phyloP scores from a whole-genome alignment of 2,113 vertebrate genomes.

The Myiozetetes cayanensis region DNA sequence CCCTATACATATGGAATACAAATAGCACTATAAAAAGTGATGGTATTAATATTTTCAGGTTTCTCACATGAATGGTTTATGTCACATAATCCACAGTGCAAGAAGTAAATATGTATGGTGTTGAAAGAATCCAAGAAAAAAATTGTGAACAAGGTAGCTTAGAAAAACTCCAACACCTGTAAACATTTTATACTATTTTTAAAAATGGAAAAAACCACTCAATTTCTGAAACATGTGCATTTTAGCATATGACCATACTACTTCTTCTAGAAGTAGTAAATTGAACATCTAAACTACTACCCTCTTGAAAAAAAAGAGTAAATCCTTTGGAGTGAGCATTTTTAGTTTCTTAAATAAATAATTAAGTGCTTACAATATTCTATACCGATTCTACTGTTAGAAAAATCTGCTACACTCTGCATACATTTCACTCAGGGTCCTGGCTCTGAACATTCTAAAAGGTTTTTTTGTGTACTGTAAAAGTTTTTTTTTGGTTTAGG shows the following conservation, averaged over 20 bases:
- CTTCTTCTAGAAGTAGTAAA: background rate
- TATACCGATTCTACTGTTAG: fast-evolving
- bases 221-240: background rate
- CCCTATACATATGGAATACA: background rate
- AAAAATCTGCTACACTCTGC: background rate
- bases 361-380: background rate
- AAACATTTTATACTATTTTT: background rate
- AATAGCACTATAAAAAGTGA: background rate
- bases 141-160: background rate
- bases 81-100: background rate
- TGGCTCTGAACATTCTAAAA: background rate
- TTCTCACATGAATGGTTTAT: background rate
- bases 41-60: background rate
- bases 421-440: fast-evolving
- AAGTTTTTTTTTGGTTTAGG: background rate
- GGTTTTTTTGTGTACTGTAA: background rate
- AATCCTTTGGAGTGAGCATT: fast-evolving
- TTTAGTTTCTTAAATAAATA: background rate
- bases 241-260: background rate
- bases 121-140: background rate
- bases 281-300: background rate
- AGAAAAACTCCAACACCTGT: background rate
- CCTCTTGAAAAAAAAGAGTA: background rate
- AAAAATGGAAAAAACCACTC: background rate
- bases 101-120: background rate